Percentiles rank a stretch among this genome's conserved stretches.
Evolutionary conservation across 2,797 vertebrate species (phyloP).

Genomic region (Tamandua tetradactyla): DNA sequence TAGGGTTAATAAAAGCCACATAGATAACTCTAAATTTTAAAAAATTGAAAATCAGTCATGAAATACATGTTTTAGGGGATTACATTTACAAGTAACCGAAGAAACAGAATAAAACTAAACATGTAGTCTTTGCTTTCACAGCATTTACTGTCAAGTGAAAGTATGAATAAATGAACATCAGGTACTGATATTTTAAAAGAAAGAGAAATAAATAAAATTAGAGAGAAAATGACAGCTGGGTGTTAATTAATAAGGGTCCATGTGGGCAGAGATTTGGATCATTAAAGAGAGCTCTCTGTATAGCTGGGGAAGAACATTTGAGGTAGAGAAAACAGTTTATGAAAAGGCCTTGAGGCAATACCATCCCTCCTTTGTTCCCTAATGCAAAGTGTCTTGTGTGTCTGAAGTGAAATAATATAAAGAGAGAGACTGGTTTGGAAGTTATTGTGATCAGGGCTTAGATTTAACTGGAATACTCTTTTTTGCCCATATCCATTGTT

Average conservation of each 20-base stretch:
- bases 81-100: neutral
- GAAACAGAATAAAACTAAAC: neutral
- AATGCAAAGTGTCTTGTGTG: neutral
- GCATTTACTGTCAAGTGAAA: neutral
- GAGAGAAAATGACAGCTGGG: neutral
- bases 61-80: neutral
- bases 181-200: neutral
- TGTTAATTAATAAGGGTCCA: neutral
- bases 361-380: neutral
- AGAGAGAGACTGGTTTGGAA: neutral
- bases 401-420: neutral
- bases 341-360: neutral
- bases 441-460: neutral
- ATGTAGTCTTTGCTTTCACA: neutral
- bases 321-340: neutral
- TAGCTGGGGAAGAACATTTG: neutral
- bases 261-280: neutral
- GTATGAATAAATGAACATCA: neutral
- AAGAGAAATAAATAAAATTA: neutral
- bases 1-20: neutral
- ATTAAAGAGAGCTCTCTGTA: neutral
- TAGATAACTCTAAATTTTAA: neutral
- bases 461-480: neutral
- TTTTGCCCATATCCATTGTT: neutral
- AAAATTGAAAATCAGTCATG: neutral